These are phyloP conservation scores for Neoniphon sammara DNA, from an alignment of 2,797 vertebrate genomes.

Conservation along the genomic window DNA sequence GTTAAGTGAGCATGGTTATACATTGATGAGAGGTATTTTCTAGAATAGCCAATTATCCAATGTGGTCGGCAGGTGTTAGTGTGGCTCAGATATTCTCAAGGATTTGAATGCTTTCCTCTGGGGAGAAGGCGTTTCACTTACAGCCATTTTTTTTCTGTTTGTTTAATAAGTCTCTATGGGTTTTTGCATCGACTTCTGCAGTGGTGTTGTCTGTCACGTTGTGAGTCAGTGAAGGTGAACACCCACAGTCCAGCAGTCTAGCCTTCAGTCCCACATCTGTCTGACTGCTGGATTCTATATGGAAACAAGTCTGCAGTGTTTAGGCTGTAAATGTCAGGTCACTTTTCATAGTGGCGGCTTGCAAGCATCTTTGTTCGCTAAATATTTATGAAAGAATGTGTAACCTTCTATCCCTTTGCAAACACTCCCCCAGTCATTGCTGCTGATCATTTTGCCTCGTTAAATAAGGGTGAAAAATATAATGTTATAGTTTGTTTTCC, in stretches of 20 bases:
- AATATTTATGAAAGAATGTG: too few relatives aligned
- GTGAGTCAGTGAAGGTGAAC: constrained; percentile 50
- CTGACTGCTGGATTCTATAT: constrained; percentile 13
- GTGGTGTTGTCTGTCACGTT: constrained; percentile 16
- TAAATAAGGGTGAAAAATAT: not conserved
- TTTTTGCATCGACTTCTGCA: not conserved
- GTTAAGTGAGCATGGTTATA: constrained; percentile 4
- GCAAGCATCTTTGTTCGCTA: not conserved
- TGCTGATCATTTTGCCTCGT: not conserved
- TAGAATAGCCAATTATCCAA: not conserved
- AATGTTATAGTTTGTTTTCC: too few relatives aligned
- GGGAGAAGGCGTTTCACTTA: not conserved
- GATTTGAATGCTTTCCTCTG: constrained; percentile 34
- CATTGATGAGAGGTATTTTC: constrained; percentile 19
- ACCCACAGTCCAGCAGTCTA: constrained; percentile 19
- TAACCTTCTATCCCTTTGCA: too few relatives aligned
- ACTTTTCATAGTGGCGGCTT: not conserved
- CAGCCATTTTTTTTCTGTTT: not conserved
- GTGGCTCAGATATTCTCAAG: constrained; percentile 17
- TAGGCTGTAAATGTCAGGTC: too few relatives aligned
- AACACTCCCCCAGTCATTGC: too few relatives aligned
- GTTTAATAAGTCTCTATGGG: not conserved
- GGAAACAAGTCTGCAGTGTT: not conserved
- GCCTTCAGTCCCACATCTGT: constrained; percentile 15
- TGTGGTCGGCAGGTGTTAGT: not conserved